These are phyloP conservation scores for Sterrhoptilus dennistouni DNA, from an alignment of 2,113 vertebrate genomes.

Conservation along the genomic window DNA sequence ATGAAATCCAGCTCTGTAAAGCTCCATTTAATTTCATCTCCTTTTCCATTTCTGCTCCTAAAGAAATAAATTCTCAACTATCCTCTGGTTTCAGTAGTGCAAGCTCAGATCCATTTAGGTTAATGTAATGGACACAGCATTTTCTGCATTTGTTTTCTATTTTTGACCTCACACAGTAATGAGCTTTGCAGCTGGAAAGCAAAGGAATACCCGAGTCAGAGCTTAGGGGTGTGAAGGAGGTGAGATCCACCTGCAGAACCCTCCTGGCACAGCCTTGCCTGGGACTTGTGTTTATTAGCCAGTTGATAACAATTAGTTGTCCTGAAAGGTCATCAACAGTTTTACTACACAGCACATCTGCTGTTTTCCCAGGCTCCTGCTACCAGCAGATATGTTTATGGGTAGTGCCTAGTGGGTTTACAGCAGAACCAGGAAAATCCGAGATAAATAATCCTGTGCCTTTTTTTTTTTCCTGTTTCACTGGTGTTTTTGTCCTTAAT, in stretches of 20 bases:
- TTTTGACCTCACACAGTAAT: slow-evolving; percentile 22
- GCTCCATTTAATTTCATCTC: not conserved
- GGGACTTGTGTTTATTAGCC: not conserved
- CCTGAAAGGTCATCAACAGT: not conserved
- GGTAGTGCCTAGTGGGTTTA: not conserved
- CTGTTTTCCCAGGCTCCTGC: not conserved
- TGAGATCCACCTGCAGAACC: not conserved
- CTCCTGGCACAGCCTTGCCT: not conserved
- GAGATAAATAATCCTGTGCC: not conserved
- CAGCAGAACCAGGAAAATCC: not conserved
- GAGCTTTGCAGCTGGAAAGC: slow-evolving; percentile 40
- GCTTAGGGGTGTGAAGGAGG: not conserved
- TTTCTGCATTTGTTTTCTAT: slow-evolving; percentile 1
- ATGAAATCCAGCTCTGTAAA: not conserved
- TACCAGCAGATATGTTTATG: not conserved
- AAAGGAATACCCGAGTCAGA: not conserved
- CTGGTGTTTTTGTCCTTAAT: not conserved
- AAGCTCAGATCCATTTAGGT: not conserved
- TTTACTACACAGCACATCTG: not conserved
- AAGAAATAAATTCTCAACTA: not conserved
- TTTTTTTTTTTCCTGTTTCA: not conserved
- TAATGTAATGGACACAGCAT: not conserved
- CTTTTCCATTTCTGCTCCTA: not conserved
- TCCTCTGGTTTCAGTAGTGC: not conserved
- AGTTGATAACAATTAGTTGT: not conserved